Evolutionary conservation across 2,888 invertebrate genomes (phyloP).

Genomic region (Sepioteuthis lessoniana): DNA sequence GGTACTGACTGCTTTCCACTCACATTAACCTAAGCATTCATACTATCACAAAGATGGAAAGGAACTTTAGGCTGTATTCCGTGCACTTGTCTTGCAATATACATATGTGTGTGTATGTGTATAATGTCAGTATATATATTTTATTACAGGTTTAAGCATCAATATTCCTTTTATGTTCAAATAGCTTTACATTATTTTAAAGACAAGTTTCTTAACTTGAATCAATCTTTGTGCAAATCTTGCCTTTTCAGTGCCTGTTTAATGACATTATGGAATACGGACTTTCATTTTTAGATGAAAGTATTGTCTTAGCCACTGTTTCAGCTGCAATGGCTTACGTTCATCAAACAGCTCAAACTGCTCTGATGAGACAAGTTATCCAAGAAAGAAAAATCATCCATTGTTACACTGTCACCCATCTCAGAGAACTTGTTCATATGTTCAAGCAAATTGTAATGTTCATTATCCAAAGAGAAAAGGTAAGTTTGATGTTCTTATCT

Average conservation of each 20-base stretch:
- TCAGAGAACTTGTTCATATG: conserved; percentile 71
- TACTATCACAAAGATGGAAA: too few relatives aligned
- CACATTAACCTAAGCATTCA: too few relatives aligned
- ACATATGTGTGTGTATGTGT: too few relatives aligned
- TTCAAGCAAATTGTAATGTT: conserved; percentile 69
- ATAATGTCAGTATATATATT: too few relatives aligned
- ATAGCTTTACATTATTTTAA: too few relatives aligned
- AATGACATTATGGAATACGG: background rate
- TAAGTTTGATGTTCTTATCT: conserved; percentile 54
- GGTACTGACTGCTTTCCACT: too few relatives aligned
- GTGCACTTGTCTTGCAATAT: too few relatives aligned
- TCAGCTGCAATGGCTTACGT: conserved; percentile 71
- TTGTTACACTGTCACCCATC: conserved; percentile 71
- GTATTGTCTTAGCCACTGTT: background rate
- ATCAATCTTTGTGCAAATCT: background rate
- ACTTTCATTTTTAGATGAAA: background rate
- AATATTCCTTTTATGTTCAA: too few relatives aligned
- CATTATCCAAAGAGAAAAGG: conserved; percentile 69
- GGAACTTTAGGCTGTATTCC: too few relatives aligned
- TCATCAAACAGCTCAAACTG: conserved; percentile 68
- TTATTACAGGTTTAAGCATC: too few relatives aligned
- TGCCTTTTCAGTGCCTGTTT: background rate
- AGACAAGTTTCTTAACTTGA: too few relatives aligned
- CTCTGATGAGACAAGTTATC: conserved; percentile 68
- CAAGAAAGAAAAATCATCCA: conserved; percentile 68